phyloP scores from a whole-genome alignment of 2,113 vertebrate genomes.

The Phaetusa simplex region DNA sequence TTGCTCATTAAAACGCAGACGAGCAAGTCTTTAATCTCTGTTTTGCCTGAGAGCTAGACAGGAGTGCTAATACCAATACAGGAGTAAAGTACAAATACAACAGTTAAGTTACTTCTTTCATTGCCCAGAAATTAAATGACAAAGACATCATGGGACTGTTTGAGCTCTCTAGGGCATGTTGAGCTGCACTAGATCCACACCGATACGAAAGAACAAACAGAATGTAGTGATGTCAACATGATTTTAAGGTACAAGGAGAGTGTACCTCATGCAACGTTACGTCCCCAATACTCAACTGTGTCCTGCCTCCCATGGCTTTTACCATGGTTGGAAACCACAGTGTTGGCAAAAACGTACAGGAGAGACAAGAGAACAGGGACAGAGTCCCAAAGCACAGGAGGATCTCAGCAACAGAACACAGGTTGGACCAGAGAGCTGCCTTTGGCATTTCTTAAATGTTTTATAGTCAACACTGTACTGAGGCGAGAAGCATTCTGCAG shows the following conservation, averaged over 20 bases:
- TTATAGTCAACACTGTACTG: background rate
- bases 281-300: background rate
- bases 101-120: background rate
- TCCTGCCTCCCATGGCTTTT: background rate
- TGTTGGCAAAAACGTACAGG: background rate
- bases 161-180: background rate
- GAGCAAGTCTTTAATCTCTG: slow-evolving; percentile 1
- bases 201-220: background rate
- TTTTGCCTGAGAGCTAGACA: background rate
- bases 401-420: background rate
- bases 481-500: background rate
- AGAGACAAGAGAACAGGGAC: background rate
- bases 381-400: background rate
- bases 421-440: background rate
- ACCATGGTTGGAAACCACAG: accelerated
- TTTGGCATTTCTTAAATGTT: background rate
- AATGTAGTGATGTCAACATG: background rate
- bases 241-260: background rate
- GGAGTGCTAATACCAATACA: background rate
- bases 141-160: background rate
- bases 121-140: background rate
- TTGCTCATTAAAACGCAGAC: slow-evolving; percentile 11
- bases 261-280: background rate
- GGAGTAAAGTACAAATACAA: background rate
- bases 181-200: accelerated